phyloP scores from a whole-genome alignment of 2,113 vertebrate species.

The Aspiorhynchus laticeps region DNA sequence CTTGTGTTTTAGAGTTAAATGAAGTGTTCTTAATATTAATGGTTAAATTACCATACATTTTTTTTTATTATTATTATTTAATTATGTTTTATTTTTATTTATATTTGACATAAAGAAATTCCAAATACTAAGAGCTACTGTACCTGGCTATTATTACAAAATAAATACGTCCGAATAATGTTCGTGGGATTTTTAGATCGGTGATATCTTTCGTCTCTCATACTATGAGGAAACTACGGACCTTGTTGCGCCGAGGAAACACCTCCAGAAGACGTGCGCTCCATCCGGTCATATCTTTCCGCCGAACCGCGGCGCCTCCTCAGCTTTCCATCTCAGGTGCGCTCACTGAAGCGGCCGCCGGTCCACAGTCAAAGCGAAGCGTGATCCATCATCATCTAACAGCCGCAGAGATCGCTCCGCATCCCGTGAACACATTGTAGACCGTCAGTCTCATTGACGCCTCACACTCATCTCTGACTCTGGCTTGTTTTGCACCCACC shows the following conservation, averaged over 20 bases:
- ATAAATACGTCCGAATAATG: not conserved
- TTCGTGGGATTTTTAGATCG: not conserved
- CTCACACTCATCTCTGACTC: slow-evolving; percentile 69
- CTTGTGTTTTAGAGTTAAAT: not conserved
- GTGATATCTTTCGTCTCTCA: not conserved
- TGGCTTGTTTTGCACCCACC: slow-evolving; percentile 73
- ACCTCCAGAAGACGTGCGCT: slow-evolving; percentile 30
- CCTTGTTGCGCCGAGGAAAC: slow-evolving; percentile 57
- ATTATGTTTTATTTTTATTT: no score
- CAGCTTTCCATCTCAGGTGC: slow-evolving; percentile 6
- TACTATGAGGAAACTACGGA: slow-evolving; percentile 58
- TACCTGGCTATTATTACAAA: not conserved
- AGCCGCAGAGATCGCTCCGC: slow-evolving; percentile 25
- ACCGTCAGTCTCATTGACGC: slow-evolving; percentile 49
- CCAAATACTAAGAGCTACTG: not conserved
- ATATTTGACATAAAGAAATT: not conserved
- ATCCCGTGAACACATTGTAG: slow-evolving; percentile 45
- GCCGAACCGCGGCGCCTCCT: not conserved
- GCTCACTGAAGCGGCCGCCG: not conserved
- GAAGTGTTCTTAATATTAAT: not conserved
- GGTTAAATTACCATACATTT: no score
- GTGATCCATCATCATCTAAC: not conserved
- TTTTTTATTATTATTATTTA: no score
- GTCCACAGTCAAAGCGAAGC: not conserved
- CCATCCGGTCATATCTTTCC: slow-evolving; percentile 63